phyloP scores from a whole-genome alignment of 2,113 vertebrate genomes.

The Macrotus californicus region DNA sequence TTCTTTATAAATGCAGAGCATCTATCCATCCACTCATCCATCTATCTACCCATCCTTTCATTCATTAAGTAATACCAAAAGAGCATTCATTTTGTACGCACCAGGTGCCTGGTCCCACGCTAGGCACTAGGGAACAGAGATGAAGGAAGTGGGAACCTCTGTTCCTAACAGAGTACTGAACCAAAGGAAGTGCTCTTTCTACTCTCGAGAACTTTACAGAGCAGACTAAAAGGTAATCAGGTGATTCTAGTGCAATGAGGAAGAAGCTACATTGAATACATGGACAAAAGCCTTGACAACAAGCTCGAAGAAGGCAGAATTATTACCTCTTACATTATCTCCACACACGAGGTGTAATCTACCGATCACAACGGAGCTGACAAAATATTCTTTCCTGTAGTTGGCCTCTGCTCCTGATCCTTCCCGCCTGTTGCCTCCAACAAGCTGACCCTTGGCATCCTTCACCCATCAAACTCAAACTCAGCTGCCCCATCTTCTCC shows the following conservation, averaged over 20 bases:
- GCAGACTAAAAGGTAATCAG: not conserved
- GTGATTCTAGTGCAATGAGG: not conserved
- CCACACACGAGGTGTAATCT: not conserved
- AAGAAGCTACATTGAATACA: not conserved
- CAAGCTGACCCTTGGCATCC: not conserved
- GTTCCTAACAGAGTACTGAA: too few species aligned
- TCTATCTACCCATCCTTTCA: not conserved
- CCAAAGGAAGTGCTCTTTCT: too few species aligned
- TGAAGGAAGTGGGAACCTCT: not conserved
- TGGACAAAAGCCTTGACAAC: not conserved
- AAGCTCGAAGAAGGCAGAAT: not conserved
- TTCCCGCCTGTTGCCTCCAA: not conserved
- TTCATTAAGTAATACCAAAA: not conserved
- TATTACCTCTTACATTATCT: not conserved
- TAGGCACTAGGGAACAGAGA: not conserved
- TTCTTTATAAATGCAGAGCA: slow-evolving; percentile 13
- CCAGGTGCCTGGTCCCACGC: not conserved
- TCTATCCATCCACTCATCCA: not conserved
- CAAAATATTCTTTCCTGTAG: not conserved
- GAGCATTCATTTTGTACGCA: not conserved
- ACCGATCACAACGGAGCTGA: not conserved
- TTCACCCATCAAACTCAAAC: not conserved
- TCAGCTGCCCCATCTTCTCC: not conserved
- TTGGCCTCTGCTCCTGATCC: not conserved
- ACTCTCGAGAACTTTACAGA: not conserved